These are phyloP conservation scores for Thalassaphorura encarpata DNA, from an alignment of 1,140 invertebrate species.

Conservation along the genomic window DNA sequence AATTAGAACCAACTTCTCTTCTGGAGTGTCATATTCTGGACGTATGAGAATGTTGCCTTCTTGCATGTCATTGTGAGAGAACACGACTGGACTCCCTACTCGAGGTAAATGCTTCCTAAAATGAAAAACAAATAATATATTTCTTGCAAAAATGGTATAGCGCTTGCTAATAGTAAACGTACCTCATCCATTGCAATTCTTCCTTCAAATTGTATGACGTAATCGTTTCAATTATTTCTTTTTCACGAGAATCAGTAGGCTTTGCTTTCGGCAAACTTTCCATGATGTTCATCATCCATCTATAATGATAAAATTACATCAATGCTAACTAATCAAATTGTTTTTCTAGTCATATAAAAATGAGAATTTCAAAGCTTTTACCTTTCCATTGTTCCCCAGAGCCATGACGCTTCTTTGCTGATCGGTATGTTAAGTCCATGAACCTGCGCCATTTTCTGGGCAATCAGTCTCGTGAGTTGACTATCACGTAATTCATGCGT, in stretches of 20 bases:
- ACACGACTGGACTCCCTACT: slow-evolving; percentile 70
- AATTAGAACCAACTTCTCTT: slow-evolving; percentile 56
- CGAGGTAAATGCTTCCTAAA: slow-evolving; percentile 41
- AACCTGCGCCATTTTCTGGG: slow-evolving; percentile 81
- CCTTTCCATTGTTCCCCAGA: slow-evolving; percentile 71
- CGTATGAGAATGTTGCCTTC: slow-evolving; percentile 60
- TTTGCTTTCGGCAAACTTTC: slow-evolving; percentile 34
- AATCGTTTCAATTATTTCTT: slow-evolving; percentile 26
- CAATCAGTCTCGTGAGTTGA: slow-evolving; percentile 66
- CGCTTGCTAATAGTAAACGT: slow-evolving; percentile 33
- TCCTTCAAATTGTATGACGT: slow-evolving; percentile 46
- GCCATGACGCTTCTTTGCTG: slow-evolving; percentile 84
- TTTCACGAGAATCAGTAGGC: slow-evolving; percentile 25
- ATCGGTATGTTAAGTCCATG: slow-evolving; percentile 87
- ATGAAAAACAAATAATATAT: background rate
- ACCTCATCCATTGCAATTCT: slow-evolving; percentile 55
- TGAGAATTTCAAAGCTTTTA: slow-evolving; percentile 10
- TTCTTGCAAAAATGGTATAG: slow-evolving; percentile 2
- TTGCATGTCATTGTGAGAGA: slow-evolving; percentile 96
- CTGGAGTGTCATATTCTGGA: slow-evolving; percentile 20
- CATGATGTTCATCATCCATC: slow-evolving; percentile 39
- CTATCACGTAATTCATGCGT: slow-evolving; percentile 67
- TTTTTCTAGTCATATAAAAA: background rate
- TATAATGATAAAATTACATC: slow-evolving; percentile 30
- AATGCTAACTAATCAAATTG: no score